Evolutionary conservation across 2,888 invertebrate genomes (phyloP).

Genomic region (Archaeoteleia sp.): DNA sequence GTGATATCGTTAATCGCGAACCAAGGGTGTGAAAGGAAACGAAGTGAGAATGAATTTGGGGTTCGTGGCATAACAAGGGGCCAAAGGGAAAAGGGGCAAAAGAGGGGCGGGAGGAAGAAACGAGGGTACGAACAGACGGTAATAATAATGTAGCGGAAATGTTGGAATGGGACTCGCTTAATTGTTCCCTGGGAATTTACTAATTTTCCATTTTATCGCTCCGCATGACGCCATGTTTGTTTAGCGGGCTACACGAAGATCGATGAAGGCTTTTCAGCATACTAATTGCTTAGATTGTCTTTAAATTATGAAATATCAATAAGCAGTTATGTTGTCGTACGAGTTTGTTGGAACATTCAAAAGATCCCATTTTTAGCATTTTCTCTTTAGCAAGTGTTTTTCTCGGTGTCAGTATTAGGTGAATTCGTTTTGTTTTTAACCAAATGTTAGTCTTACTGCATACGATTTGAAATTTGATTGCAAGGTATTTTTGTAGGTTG

Average conservation of each 20-base stretch:
- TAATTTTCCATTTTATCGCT: slow-evolving; percentile 68
- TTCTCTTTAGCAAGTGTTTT: too few species aligned
- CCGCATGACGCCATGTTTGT: slow-evolving; percentile 39
- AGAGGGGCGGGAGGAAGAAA: slow-evolving; percentile 24
- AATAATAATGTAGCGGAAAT: slow-evolving; percentile 1
- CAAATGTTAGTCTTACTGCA: too few species aligned
- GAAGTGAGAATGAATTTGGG: slow-evolving; percentile 47
- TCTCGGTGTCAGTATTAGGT: too few species aligned
- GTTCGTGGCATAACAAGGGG: slow-evolving; percentile 37
- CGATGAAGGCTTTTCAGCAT: slow-evolving; percentile 20
- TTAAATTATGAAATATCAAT: too few species aligned
- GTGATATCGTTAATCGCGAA: too few species aligned
- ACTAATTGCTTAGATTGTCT: too few species aligned
- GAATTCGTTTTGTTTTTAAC: too few species aligned
- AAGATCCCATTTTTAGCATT: too few species aligned
- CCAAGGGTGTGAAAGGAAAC: slow-evolving; percentile 31
- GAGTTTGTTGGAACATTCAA: too few species aligned
- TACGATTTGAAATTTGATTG: too few species aligned
- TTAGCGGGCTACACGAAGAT: slow-evolving; percentile 10
- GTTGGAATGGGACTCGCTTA: slow-evolving; percentile 57
- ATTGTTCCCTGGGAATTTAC: slow-evolving; percentile 64
- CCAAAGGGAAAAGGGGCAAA: slow-evolving; percentile 13
- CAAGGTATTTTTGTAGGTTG: too few species aligned
- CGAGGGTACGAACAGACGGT: slow-evolving; percentile 3
- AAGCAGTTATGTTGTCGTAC: too few species aligned